Base-by-base conservation (phyloP, 53 echinoderm and acorn worm species). In the Paracentrotus lividus region DNA sequence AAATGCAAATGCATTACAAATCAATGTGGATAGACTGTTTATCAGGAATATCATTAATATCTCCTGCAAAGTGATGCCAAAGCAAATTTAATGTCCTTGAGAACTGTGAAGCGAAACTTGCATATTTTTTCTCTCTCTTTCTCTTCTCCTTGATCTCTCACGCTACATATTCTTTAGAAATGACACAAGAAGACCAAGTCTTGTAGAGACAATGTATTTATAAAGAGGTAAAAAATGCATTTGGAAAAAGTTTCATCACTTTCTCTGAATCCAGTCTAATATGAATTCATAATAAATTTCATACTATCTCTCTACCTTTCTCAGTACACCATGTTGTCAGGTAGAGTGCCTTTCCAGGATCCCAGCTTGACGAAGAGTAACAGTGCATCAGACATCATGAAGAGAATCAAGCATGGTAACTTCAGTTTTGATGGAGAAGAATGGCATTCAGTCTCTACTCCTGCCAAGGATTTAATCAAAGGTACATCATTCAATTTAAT, bases 251-350 rank as follows among this genome's bases (percentile, higher is more conserved):
- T n/a, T n/a, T n/a, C n/a, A n/a, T n/a, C n/a, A n/a, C n/a, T n/a
- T n/a, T n/a, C n/a, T n/a, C n/a, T n/a, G n/a, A n/a, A n/a, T n/a
- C n/a, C n/a, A n/a, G n/a, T n/a, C n/a, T n/a, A n/a, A n/a, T n/a
- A n/a, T n/a, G n/a, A n/a, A n/a, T n/a, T n/a, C n/a, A n/a, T n/a
- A n/a, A n/a, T n/a, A n/a, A n/a, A n/a, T n/a, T n/a, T n/a, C n/a
- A n/a, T n/a, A n/a, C n/a, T n/a, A n/a, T 59, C 33, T 67, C 34
- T 77, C 21, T 42, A 0, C 43, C 43, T 93, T 69, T 21, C 44
- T 65, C 89, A 99, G 99, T 99, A 97, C 88, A 97, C 99, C 34
- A 99, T 99, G 99, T 88, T 99, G 61, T 99, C 99, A 34, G 99
- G 99, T 13, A 89, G 94, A 40, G 99, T 99, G 51, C 99, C 99